Base-by-base conservation (phyloP, 2,888 invertebrate species). In the Drosophila paranaensis region DNA sequence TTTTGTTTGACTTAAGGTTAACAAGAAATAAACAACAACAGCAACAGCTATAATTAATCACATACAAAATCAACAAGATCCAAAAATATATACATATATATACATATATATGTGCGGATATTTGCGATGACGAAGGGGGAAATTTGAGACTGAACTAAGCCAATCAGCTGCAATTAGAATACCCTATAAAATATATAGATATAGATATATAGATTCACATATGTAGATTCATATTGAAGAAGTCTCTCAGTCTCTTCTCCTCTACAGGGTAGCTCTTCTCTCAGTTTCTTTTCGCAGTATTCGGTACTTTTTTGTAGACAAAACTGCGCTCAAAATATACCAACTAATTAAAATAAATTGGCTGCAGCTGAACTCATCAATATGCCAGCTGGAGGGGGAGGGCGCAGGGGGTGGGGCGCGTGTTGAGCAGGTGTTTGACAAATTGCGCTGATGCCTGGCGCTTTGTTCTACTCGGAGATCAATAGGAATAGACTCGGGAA, bases 331-430 rank as follows among this genome's bases (percentile, higher is more conserved):
- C 54, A 71, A 80, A 88, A 73, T 88, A 77, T 61, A 83, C 60
- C 81, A 89, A 81, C 72, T 82, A 86, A 86, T 84, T 88, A 75
- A 63, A 80, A 89, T 77, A 80, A 84, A 89, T 82, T 80, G 62
- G 68, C 71, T 61, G 71, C 55, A 74, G 46, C 60, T 50, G 60
- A 68, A 56, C 67, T 88, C 74, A 79, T 82, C 88, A 88, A 88
- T 74, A 77, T 63, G 60, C 61, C 48, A 48, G 6, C 10, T 48
- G 46, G 4, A 14, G 14, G 9, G 48, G 20, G 20, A 20, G 20
- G 20, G 20, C 4, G 1, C 6, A 33, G 30, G 9, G 30, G 40
- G 16, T 2, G 33, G 6, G 50, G 50, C 33, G 33, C 16, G 30
- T 48, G 14, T 20, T 25, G 30, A 39, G 16, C n/a, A 20, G 27